Percentiles rank a stretch among this genome's conserved stretches.
phyloP scores from a whole-genome alignment of 1,140 invertebrate genomes.

The Hyposmocoma kahamanoa region DNA sequence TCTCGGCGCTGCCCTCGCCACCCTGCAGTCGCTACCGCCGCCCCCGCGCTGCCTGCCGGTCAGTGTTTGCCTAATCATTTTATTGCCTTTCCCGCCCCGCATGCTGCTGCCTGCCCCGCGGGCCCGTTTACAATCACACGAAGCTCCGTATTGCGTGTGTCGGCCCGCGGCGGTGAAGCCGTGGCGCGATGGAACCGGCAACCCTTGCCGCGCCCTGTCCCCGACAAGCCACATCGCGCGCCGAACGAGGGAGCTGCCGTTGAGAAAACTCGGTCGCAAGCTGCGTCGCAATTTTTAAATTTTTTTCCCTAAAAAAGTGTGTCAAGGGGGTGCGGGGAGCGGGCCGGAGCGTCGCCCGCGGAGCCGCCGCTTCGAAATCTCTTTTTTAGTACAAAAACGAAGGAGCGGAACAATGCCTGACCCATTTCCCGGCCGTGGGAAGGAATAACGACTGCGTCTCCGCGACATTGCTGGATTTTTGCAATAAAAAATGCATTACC shows the following conservation, averaged over 20 bases:
- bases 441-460: constrained; percentile 65
- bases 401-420: constrained; percentile 57
- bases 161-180: constrained; percentile 11
- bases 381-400: constrained; percentile 67
- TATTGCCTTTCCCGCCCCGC: constrained; percentile 31
- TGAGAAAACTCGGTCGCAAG: constrained; percentile 62
- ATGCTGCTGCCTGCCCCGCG: constrained; percentile 7
- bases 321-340: constrained; percentile 41
- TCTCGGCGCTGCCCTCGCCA: constrained; percentile 35
- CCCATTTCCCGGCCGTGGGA: constrained; percentile 70
- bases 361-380: constrained; percentile 44
- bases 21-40: constrained; percentile 13
- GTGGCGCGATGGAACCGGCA: constrained; percentile 28
- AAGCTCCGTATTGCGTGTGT: too few species aligned
- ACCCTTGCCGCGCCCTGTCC: constrained; percentile 34
- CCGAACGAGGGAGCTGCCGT: constrained; percentile 39
- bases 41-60: background rate
- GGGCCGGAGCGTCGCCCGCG: constrained; percentile 43
- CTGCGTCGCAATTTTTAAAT: constrained; percentile 56
- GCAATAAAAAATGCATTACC: constrained; percentile 70
- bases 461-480: constrained; percentile 41
- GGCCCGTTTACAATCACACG: too few species aligned
- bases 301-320: constrained; percentile 64
- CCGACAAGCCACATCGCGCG: constrained; percentile 42
- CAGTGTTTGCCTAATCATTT: constrained; percentile 67